Evolutionary conservation across 2,797 vertebrate genomes (phyloP), one percentile per base, ranked within the genome.

Genomic region (Hozukius guyotensis): DNA sequence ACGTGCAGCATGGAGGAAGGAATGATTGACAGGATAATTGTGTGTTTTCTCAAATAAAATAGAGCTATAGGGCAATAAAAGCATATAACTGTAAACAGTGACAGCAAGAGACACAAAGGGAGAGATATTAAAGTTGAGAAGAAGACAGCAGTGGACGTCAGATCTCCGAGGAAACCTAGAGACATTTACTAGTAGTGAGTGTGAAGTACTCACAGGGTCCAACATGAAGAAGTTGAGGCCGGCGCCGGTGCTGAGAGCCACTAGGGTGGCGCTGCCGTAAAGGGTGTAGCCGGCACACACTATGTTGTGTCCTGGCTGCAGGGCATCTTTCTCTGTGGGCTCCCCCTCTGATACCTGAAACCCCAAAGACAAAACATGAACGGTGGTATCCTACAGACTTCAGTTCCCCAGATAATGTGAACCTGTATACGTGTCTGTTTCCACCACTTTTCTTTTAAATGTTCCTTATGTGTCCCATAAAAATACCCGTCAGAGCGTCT

Each of bases 151-250:
- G 38, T 18, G 8, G 75, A n/a, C 3, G 1, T 46, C 62, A 60
- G 22, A 29, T 3, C 6, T 59, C 22, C 0, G 2, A 31, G 3
- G 42, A 70, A 18, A 34, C 18, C 20, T 14, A 46, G 3, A 59
- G 3, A 32, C 3, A 8, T 20, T 13, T 3, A 4, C 29, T 1
- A 2, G 6, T 0, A 22, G 11, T 49, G 42, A 29, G 18, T 2
- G 4, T 56, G 49, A 29, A 7, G 5, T 63, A 94, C 94, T 87
- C 95, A 99, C 98, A 55, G 98, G 98, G 88, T 99, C 98, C 0
- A 99, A 89, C 96, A 97, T 98, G 95, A 99, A 99, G 93, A 97
- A 97, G 89, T 98, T 96, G 84, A 99, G 95, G 69, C 98, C 98
- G 57, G 96, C 95, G 0, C 98, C 98, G 0, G 97, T 99, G 89